These are phyloP conservation scores for Alectura lathami DNA, from an alignment of 2,113 vertebrate genomes.

Conservation along the genomic window DNA sequence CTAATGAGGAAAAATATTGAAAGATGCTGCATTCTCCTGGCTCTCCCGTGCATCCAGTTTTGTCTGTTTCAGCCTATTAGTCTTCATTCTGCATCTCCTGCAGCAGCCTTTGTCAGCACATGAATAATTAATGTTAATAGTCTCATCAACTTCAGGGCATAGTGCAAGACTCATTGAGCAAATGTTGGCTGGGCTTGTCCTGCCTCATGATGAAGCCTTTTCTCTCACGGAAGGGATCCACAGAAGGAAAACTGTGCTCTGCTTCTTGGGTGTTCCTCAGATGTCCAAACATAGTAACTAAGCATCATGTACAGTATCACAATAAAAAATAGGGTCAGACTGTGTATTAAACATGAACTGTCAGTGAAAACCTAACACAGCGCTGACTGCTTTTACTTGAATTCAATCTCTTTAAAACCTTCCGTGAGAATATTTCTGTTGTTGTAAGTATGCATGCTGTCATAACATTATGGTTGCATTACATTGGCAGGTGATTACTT, in stretches of 20 bases:
- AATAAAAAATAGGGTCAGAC: not conserved
- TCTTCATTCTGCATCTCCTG: constrained; percentile 45
- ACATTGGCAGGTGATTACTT: not conserved
- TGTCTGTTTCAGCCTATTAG: constrained; percentile 38
- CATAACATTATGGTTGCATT: not conserved
- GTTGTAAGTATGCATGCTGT: not conserved
- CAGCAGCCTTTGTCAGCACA: constrained; percentile 35
- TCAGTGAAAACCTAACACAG: not conserved
- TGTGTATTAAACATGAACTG: not conserved
- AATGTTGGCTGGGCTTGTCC: constrained; percentile 26
- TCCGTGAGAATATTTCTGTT: not conserved
- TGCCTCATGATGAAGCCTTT: not conserved
- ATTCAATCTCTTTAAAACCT: not conserved
- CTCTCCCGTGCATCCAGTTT: not conserved
- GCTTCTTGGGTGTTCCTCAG: not conserved
- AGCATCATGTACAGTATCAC: not conserved
- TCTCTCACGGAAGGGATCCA: not conserved
- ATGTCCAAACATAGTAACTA: not conserved
- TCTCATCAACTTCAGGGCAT: constrained; percentile 32
- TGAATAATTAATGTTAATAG: constrained; percentile 61
- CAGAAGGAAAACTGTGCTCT: not conserved
- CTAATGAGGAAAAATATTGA: constrained; percentile 50
- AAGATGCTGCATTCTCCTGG: constrained; percentile 10
- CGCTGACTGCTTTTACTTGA: not conserved
- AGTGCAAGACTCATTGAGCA: constrained; percentile 44